phyloP scores from a whole-genome alignment of 1,140 invertebrate species.

The Drosophila pseudoananassae region DNA sequence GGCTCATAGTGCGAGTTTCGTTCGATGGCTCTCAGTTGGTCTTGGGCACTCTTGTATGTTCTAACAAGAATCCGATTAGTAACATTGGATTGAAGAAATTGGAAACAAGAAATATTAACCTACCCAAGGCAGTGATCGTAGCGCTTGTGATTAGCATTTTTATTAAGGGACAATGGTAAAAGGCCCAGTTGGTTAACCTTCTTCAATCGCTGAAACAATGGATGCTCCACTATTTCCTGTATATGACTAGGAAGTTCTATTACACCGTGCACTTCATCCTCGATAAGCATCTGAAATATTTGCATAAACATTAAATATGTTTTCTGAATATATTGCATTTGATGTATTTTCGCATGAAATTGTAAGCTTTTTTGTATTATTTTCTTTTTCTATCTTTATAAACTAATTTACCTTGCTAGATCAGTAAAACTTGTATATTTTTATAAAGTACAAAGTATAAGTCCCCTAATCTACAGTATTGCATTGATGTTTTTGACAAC shows the following conservation, averaged over 20 bases:
- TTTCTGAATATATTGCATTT: too few relatives aligned
- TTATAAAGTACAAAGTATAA: too few relatives aligned
- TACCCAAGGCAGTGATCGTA: slow-evolving; percentile 77
- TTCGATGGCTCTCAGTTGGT: slow-evolving; percentile 53
- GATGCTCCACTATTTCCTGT: slow-evolving; percentile 53
- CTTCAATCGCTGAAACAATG: slow-evolving; percentile 67
- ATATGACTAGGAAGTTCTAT: slow-evolving; percentile 54
- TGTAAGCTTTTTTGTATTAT: too few relatives aligned
- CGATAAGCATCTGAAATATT: slow-evolving; percentile 43
- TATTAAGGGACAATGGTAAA: not conserved
- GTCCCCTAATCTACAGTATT: too few relatives aligned
- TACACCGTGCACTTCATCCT: slow-evolving; percentile 65
- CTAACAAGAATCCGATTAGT: not conserved
- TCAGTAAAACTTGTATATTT: not conserved
- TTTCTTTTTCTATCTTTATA: not conserved
- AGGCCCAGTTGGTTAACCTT: slow-evolving; percentile 63
- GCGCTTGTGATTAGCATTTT: slow-evolving; percentile 45
- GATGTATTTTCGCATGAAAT: too few relatives aligned
- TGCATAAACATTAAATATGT: too few relatives aligned
- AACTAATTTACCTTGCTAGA: not conserved
- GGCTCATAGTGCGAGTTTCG: slow-evolving; percentile 52
- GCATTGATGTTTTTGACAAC: too few relatives aligned
- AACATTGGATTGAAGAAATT: not conserved
- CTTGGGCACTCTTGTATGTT: slow-evolving; percentile 52
- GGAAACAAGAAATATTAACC: not conserved